Evolutionary conservation across 2,888 invertebrate genomes (phyloP).

Genomic region (Ferrisia virgata): DNA sequence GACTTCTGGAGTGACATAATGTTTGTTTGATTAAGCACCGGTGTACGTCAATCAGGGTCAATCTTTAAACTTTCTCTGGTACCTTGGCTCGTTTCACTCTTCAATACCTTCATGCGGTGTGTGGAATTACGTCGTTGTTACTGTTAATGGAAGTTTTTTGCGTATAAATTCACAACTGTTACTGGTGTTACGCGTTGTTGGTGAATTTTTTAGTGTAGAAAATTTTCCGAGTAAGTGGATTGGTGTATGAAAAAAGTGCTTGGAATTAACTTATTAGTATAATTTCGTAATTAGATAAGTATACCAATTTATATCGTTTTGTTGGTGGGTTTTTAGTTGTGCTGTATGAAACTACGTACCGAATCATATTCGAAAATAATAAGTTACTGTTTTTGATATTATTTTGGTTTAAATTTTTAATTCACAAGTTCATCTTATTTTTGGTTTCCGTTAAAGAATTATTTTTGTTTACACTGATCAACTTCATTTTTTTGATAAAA

Average conservation of each 20-base stretch:
- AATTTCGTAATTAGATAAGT: neutral
- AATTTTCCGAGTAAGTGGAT: neutral
- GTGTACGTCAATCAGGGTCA: conserved; percentile 34
- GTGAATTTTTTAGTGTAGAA: neutral
- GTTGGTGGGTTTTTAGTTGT: too few relatives aligned
- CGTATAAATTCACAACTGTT: neutral
- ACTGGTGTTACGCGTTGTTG: neutral
- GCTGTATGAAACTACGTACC: too few relatives aligned
- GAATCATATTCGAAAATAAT: too few relatives aligned
- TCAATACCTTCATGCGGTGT: neutral
- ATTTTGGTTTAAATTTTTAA: too few relatives aligned
- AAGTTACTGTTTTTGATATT: too few relatives aligned
- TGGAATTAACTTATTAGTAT: neutral
- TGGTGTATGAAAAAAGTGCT: neutral
- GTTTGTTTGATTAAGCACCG: neutral
- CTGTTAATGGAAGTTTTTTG: conserved; percentile 10
- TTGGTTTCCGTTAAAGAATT: too few relatives aligned
- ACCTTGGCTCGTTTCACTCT: neutral
- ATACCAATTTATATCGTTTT: neutral
- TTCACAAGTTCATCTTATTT: too few relatives aligned
- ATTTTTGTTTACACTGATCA: too few relatives aligned
- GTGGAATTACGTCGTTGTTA: conserved; percentile 2
- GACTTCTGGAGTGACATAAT: conserved; percentile 12
- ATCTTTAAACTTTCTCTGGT: conserved; percentile 44
- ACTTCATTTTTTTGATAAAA: too few relatives aligned